phyloP scores from a whole-genome alignment of 1,140 invertebrate species.

The Aphelenchoides fujianensis region DNA sequence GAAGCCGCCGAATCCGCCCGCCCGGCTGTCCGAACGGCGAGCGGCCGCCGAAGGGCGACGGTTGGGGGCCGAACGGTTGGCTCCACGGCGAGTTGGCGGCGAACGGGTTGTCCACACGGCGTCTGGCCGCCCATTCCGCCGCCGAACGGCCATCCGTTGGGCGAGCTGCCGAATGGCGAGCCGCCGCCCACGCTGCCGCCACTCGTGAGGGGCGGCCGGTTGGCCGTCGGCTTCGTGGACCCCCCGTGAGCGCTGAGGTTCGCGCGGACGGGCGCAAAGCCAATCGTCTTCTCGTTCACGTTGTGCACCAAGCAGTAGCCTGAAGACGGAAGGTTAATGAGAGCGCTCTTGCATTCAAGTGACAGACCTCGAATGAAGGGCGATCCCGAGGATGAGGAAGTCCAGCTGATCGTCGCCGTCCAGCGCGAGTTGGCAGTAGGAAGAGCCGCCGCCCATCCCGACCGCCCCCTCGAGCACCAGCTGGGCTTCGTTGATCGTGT shows the following conservation, averaged over 20 bases:
- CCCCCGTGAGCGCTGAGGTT: background rate
- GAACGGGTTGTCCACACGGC: too few species aligned
- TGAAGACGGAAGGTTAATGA: background rate
- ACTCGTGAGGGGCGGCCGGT: background rate
- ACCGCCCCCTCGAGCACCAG: background rate
- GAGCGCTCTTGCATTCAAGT: conserved; percentile 3
- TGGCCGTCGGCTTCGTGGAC: background rate
- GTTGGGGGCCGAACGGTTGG: too few species aligned
- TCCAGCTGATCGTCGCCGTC: background rate
- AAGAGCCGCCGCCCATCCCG: background rate
- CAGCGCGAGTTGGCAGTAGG: conserved; percentile 11
- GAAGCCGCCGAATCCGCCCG: background rate
- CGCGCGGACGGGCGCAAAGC: conserved; percentile 6
- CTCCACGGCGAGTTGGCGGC: too few species aligned
- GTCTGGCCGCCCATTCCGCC: too few species aligned
- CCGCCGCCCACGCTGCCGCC: background rate
- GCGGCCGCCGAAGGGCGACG: too few species aligned
- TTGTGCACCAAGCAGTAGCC: conserved; percentile 16
- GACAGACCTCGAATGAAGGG: background rate
- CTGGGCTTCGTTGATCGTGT: background rate
- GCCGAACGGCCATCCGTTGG: background rate
- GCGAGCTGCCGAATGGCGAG: background rate
- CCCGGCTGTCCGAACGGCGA: background rate
- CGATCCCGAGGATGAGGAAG: conserved; percentile 2
- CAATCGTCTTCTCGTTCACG: background rate